Conservation (phyloP, 2,888 invertebrate genomes). For the Leptinotarsa haldemani region DNA sequence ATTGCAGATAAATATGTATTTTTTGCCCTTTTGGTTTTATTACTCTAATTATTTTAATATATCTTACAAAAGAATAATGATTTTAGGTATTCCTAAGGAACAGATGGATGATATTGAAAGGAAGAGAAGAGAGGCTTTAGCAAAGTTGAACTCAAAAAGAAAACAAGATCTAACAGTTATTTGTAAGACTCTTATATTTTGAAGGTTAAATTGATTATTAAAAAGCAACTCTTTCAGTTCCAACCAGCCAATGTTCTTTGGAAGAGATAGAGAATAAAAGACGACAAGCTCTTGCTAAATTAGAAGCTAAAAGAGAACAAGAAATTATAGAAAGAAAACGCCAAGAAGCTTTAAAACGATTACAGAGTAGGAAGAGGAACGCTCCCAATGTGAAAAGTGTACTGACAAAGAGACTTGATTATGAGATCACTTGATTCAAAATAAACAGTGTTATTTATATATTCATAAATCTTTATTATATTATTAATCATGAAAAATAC, state of each 20-base stretch:
- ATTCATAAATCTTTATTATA: slow-evolving; percentile 8
- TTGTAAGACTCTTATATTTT: slow-evolving; percentile 39
- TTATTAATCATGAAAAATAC: background rate
- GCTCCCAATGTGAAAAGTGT: slow-evolving; percentile 47
- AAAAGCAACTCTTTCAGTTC: background rate
- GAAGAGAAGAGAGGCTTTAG: slow-evolving; percentile 72
- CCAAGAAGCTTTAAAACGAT: slow-evolving; percentile 60
- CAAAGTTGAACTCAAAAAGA: slow-evolving; percentile 70
- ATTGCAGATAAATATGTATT: no score
- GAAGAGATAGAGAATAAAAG: slow-evolving; percentile 67
- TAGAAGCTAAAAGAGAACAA: slow-evolving; percentile 64
- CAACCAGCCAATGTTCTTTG: slow-evolving; percentile 59
- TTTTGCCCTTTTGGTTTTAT: no score
- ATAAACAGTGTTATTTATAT: slow-evolving; percentile 18
- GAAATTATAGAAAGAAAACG: slow-evolving; percentile 62
- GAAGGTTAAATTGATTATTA: slow-evolving; percentile 21
- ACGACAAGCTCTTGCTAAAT: slow-evolving; percentile 64
- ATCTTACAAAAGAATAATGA: background rate
- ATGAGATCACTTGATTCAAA: slow-evolving; percentile 15
- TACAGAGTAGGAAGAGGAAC: slow-evolving; percentile 57
- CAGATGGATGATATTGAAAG: slow-evolving; percentile 73
- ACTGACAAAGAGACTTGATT: slow-evolving; percentile 45
- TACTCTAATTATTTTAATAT: no score
- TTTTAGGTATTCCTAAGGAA: slow-evolving; percentile 60
- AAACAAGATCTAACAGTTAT: slow-evolving; percentile 45